Conservation (phyloP, 2,888 invertebrate genomes). For the Pseudoips prasinana region DNA sequence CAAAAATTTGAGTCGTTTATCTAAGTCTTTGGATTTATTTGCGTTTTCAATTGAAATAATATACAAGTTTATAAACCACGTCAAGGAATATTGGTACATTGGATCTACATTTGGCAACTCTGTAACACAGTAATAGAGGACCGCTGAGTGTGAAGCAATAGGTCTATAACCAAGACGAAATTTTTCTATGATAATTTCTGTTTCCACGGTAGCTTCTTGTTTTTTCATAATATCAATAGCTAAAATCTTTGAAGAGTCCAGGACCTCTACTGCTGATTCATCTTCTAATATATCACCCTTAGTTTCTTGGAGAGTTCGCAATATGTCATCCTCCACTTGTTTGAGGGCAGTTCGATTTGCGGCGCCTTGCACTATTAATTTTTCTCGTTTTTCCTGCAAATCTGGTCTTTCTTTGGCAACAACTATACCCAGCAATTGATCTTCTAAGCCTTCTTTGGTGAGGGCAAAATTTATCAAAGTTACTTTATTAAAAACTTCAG, state of each 20-base stretch:
- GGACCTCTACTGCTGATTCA: conserved; percentile 92
- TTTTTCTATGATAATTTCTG: conserved; percentile 88
- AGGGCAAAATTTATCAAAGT: conserved; percentile 92
- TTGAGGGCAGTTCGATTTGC: conserved; percentile 90
- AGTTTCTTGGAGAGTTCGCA: conserved; percentile 90
- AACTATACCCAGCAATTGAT: conserved; percentile 91
- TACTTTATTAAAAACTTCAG: conserved; percentile 92
- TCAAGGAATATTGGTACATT: conserved; percentile 94
- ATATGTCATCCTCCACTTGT: conserved; percentile 93
- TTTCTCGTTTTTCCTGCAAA: conserved; percentile 90
- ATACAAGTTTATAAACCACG: conserved; percentile 93
- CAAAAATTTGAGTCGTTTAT: conserved; percentile 86
- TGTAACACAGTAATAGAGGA: conserved; percentile 91
- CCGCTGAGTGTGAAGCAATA: conserved; percentile 90
- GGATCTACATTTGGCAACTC: conserved; percentile 93
- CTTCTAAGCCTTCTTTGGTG: conserved; percentile 91
- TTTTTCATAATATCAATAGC: conserved; percentile 92
- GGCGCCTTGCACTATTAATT: conserved; percentile 89
- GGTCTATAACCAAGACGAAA: conserved; percentile 88
- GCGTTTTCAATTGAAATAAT: conserved; percentile 89
- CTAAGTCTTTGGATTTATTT: conserved; percentile 86
- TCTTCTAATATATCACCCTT: conserved; percentile 97
- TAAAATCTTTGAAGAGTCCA: conserved; percentile 92
- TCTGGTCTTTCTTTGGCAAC: conserved; percentile 93
- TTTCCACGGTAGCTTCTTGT: conserved; percentile 89